Percentiles rank a stretch among this genome's conserved stretches.
Conservation (phyloP, 2,797 vertebrate species). For the Hypotaenidia philippensis region DNA sequence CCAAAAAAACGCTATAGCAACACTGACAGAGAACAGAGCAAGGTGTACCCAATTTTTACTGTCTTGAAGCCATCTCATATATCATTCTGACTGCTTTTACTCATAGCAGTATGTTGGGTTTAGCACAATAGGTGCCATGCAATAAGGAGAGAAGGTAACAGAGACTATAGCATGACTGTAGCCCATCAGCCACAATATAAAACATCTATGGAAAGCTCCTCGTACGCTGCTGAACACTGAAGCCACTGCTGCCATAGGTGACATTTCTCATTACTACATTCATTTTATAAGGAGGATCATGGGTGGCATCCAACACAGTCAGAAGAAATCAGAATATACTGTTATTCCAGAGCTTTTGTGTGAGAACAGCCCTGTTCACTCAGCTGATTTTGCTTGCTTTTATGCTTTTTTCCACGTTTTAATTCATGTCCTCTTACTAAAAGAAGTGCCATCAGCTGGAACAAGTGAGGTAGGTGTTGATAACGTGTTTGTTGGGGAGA, state of each 20-base stretch:
- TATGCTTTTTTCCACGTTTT: background rate
- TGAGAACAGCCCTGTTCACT: background rate
- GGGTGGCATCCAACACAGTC: background rate
- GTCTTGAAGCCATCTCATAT: background rate
- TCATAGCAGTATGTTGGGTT: background rate
- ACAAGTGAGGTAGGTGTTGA: background rate
- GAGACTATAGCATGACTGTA: background rate
- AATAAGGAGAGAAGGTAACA: background rate
- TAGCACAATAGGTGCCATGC: fast-evolving
- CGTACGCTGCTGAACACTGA: too few relatives aligned
- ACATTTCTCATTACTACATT: background rate
- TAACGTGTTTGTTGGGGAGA: background rate
- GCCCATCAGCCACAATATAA: background rate
- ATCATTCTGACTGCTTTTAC: background rate
- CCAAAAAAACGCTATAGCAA: background rate
- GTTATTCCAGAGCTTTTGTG: background rate
- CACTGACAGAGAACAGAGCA: background rate
- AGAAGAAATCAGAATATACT: background rate
- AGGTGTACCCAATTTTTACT: background rate
- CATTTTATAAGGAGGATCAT: background rate
- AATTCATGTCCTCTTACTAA: background rate
- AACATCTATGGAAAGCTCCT: background rate
- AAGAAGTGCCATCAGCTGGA: background rate
- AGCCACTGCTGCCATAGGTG: too few relatives aligned
- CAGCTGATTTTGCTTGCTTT: background rate